A percentile compares a stretch with the other conserved stretches of the same genome.
phyloP scores from a whole-genome alignment of 2,113 vertebrate species.

The Lagenorhynchus albirostris region DNA sequence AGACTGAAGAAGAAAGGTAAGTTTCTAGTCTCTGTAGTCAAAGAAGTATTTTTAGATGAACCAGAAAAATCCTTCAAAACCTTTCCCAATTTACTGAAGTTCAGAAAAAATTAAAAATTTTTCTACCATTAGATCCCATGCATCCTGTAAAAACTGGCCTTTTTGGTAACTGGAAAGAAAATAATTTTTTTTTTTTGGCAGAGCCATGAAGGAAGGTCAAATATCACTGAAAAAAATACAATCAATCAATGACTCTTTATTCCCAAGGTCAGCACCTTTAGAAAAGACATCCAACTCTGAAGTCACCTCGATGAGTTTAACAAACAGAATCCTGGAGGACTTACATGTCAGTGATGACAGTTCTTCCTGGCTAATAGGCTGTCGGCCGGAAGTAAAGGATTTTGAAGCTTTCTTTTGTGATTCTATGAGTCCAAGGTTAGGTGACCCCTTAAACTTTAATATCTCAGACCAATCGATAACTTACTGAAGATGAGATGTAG shows the following conservation, averaged over 20 bases:
- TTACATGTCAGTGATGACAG: neutral
- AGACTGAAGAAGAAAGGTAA: neutral
- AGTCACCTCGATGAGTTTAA: neutral
- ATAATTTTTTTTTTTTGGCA: neutral
- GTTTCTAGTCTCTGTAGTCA: neutral
- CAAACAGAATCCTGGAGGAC: neutral
- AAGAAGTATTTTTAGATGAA: slow-evolving; percentile 13
- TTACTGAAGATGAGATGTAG: neutral
- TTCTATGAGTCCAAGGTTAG: neutral
- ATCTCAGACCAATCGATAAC: neutral
- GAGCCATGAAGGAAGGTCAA: neutral
- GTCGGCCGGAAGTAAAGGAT: neutral
- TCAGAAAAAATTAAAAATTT: neutral
- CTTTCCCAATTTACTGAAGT: neutral
- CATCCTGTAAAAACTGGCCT: neutral
- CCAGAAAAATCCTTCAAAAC: neutral
- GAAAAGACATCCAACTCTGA: neutral
- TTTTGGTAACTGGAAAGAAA: neutral
- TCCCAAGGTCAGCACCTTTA: neutral
- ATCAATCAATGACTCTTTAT: neutral
- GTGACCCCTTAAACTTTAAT: neutral
- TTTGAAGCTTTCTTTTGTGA: neutral
- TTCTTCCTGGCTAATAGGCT: neutral
- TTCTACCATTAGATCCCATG: neutral
- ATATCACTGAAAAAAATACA: neutral